These are phyloP conservation scores for Antheraea yamamai DNA, from an alignment of 2,888 invertebrate species.

Conservation along the genomic window DNA sequence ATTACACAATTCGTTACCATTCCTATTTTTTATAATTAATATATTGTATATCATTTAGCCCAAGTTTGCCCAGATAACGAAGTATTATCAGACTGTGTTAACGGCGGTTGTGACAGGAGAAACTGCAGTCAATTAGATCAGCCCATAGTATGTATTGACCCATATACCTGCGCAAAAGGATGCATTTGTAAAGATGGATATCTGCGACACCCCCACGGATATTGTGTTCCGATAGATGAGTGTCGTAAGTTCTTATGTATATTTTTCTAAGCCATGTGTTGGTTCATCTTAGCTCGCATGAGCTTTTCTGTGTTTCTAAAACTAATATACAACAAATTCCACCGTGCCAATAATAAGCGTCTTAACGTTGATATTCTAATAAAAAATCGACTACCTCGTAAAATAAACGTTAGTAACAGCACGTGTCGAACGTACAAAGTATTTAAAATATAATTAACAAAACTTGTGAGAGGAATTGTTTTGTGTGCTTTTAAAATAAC, in stretches of 20 bases:
- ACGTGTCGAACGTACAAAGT: too few species aligned
- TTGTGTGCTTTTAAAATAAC: too few species aligned
- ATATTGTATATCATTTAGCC: constrained; percentile 14
- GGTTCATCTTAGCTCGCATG: not conserved
- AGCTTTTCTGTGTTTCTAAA: not conserved
- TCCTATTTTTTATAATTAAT: not conserved
- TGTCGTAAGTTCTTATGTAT: constrained; percentile 3
- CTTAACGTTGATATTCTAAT: too few species aligned
- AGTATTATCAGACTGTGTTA: constrained; percentile 16
- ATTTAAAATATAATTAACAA: too few species aligned
- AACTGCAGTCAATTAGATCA: constrained; percentile 14
- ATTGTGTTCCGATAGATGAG: constrained; percentile 15
- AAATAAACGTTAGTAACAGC: too few species aligned
- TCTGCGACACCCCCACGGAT: constrained; percentile 12
- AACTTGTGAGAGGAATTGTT: too few species aligned
- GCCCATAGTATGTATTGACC: constrained; percentile 6
- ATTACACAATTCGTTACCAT: not conserved
- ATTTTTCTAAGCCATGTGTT: not conserved
- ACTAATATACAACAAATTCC: not conserved
- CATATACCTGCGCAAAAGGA: constrained; percentile 21
- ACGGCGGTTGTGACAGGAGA: constrained; percentile 17
- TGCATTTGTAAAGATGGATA: constrained; percentile 21
- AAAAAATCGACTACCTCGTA: too few species aligned
- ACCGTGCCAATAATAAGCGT: too few species aligned
- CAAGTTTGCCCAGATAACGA: constrained; percentile 20